Evolutionary conservation across 2,888 invertebrate species (phyloP), one percentile per base, ranked within the genome.

Genomic region (Mythimna vitellina): DNA sequence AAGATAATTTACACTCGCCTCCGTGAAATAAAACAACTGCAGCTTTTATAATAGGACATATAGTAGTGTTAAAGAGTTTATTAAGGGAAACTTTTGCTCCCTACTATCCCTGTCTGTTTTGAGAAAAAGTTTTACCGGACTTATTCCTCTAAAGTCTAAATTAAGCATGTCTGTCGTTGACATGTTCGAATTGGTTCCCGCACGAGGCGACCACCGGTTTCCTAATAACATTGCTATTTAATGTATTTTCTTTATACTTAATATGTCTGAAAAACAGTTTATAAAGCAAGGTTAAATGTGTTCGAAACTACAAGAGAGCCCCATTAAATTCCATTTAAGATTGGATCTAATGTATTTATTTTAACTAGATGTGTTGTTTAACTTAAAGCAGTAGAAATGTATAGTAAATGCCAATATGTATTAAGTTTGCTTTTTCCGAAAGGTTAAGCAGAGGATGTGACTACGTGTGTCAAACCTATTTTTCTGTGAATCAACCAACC

Each of bases 151-250:
- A 56, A 46, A 70, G 61, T 70, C 22, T 56, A 61, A 53, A 70
- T 42, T 57, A 70, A 76, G 20, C 20, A 51, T 56, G 7, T 29
- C 68, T 76, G 70, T 42, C 17, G 61, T 42, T 70, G 70, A 51
- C 76, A 62, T 42, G 22, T 76, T 65, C 20, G 42, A 56, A 76
- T 61, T 76, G 64, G 42, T 64, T 14, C 53, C 20, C 22, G 46
- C 46, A 54, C 22, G 29, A 29, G n/a, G 49, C n/a, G 2, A 10
- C 49, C 54, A 32, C 17, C 51, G 29, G 29, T 20, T 65, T 20
- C 17, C 51, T n/a, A 49, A 25, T 51, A 4, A 8, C 4, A 49
- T 22, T 38, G 22, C 20, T 8, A 25, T 38, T 22, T 25, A 12
- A 35, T 12, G n/a, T 38, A 38, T 22, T 58, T 32, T 29, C 10